Base-by-base conservation (phyloP, 2,888 invertebrate species). In the Amphiduros pacificus region DNA sequence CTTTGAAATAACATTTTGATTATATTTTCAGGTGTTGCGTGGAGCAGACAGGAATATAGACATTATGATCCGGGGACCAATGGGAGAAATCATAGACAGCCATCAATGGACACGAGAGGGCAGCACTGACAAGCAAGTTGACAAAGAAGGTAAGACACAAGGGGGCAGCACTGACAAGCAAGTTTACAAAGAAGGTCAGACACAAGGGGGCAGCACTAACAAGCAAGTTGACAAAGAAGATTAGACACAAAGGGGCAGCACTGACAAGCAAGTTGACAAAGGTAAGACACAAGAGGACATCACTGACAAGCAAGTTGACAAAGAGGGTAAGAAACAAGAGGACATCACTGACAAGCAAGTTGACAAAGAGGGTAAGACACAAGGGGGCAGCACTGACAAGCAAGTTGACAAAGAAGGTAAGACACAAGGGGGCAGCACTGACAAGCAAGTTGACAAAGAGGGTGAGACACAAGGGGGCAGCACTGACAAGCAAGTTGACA, bases 1-100 rank as follows among this genome's bases (percentile, higher is more conserved):
- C n/a, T n/a, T n/a, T n/a, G n/a, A n/a, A n/a, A n/a, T n/a, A n/a
- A n/a, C n/a, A n/a, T n/a, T n/a, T n/a, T n/a, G n/a, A n/a, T 36
- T 36, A 9, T 36, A 11, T 36, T 44, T 44, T 9, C 55, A 67
- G 67, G 95, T 94, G 26, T 86, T 95, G 70, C 87, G 93, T 79
- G 95, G 95, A 5, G 94, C 94, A 24, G 94, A 95, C 84, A 93
- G 93, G 11, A 93, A 92, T 89, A 93, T 94, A 63, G 94, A 94
- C 1, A 93, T 94, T 79, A 92, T 92, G 0, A 91, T 95, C 0
- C 87, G 92, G 64, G 90, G 93, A 83, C 94, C 94, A 0, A 87
- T 88, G 59, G 63, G 66, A 22, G 54, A 62, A 20, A 57, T 70
- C n/a, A 28, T 71, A 28, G 63, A 67, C 32, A 69, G 56, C 14